phyloP scores from a whole-genome alignment of 2,797 vertebrate species.

The Apogon talboti region DNA sequence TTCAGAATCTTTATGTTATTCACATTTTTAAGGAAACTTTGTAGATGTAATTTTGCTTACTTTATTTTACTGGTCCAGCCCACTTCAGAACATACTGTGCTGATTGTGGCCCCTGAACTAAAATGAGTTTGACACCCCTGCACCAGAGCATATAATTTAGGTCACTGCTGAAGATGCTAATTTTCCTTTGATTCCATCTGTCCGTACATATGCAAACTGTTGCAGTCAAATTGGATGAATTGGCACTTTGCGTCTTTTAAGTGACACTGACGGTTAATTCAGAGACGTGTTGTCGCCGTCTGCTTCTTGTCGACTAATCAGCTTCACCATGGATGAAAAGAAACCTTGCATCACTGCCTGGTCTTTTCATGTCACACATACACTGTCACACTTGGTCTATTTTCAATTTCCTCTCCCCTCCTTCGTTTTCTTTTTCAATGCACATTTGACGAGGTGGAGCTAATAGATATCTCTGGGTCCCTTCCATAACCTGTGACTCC shows the following conservation, averaged over 20 bases:
- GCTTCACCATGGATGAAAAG: slow-evolving; percentile 25
- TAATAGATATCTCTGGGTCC: slow-evolving; percentile 43
- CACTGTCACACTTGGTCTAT: not conserved
- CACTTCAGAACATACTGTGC: too few species aligned
- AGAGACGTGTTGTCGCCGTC: slow-evolving; percentile 6
- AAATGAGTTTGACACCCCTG: too few species aligned
- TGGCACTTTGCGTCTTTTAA: slow-evolving; percentile 5
- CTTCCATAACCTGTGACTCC: slow-evolving; percentile 13
- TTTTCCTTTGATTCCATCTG: not conserved
- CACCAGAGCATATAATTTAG: too few species aligned
- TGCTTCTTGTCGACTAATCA: slow-evolving; percentile 15
- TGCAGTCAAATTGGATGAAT: slow-evolving; percentile 23
- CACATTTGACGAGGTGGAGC: slow-evolving; percentile 40
- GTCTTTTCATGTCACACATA: slow-evolving; percentile 4
- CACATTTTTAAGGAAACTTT: too few species aligned
- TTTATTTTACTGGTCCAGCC: too few species aligned
- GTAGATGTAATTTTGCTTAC: too few species aligned
- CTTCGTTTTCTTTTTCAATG: slow-evolving; percentile 1
- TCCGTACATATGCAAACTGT: not conserved
- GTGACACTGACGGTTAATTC: slow-evolving; percentile 18
- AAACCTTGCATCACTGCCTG: slow-evolving; percentile 18
- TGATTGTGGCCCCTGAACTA: too few species aligned
- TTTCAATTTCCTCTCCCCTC: slow-evolving; percentile 12
- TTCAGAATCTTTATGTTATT: too few species aligned
- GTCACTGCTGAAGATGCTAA: too few species aligned